These are phyloP conservation scores for Paracentrotus lividus DNA, from an alignment of 53 echinoderm and acorn worm species.

Conservation along the genomic window DNA sequence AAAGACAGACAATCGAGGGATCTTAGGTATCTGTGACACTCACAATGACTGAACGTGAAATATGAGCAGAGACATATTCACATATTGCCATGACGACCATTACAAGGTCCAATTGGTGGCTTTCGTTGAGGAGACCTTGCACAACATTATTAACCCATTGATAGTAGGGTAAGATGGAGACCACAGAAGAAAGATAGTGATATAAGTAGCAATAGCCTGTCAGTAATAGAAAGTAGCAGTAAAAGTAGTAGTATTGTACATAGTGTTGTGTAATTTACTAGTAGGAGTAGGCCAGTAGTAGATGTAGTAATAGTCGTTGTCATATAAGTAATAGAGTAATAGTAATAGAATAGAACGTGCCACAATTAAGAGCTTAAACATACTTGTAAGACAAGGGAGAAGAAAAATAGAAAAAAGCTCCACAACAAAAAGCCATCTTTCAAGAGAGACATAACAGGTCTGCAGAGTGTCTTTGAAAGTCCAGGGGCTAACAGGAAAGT, in stretches of 20 bases:
- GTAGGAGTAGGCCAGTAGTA: no score
- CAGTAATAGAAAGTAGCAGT: no score
- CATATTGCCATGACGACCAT: conserved; percentile 13
- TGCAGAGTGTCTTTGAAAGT: no score
- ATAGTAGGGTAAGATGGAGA: conserved; percentile 1
- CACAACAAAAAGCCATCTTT: no score
- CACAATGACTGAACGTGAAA: background rate
- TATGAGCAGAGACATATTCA: background rate
- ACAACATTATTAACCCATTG: background rate
- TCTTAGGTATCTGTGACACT: conserved; percentile 25
- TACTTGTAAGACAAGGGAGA: background rate
- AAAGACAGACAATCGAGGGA: background rate
- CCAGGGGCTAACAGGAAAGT: no score
- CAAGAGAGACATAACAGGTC: no score
- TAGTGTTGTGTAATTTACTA: no score
- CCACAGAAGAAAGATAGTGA: background rate
- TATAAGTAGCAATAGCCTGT: background rate
- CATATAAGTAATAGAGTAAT: no score
- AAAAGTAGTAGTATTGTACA: no score
- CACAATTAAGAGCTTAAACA: background rate
- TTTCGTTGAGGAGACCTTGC: conserved; percentile 1
- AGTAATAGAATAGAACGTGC: no score
- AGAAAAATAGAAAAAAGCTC: background rate
- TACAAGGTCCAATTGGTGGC: conserved; percentile 17
- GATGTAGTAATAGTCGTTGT: no score